Conservation (phyloP, 1,140 invertebrate genomes). For the Ptiloglossa arizonensis region DNA sequence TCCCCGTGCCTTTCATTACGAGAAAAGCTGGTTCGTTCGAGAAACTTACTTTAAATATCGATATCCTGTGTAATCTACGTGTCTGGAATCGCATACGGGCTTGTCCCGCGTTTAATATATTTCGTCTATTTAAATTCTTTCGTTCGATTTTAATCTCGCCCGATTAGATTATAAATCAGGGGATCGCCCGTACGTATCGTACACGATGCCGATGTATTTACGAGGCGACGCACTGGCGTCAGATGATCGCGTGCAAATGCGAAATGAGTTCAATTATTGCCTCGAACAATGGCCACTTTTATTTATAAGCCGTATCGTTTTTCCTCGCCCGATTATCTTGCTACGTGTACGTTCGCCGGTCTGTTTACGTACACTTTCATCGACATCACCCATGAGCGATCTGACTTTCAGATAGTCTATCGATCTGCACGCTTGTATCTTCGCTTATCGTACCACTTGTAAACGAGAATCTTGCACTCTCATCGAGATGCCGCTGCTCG, state of each 20-base stretch:
- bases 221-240: neutral
- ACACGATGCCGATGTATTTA: too few species aligned
- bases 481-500: conserved; percentile 9
- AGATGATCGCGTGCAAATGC: neutral
- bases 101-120: neutral
- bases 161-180: neutral
- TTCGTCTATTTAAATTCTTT: neutral
- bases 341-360: neutral
- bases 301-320: conserved; percentile 37
- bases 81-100: neutral
- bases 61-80: neutral
- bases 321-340: conserved; percentile 23
- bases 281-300: conserved; percentile 42
- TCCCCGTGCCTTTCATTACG: neutral
- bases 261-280: conserved; percentile 34
- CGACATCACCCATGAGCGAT: conserved; percentile 1
- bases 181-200: neutral
- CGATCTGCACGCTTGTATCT: conserved; percentile 19
- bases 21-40: neutral
- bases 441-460: conserved; percentile 20
- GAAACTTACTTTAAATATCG: neutral
- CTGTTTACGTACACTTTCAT: conserved; percentile 50
- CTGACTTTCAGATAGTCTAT: conserved; percentile 40
- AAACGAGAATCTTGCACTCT: conserved; percentile 28
- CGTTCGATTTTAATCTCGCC: neutral